phyloP scores from a whole-genome alignment of 2,888 invertebrate genomes.

The Drosophila suboccidentalis region DNA sequence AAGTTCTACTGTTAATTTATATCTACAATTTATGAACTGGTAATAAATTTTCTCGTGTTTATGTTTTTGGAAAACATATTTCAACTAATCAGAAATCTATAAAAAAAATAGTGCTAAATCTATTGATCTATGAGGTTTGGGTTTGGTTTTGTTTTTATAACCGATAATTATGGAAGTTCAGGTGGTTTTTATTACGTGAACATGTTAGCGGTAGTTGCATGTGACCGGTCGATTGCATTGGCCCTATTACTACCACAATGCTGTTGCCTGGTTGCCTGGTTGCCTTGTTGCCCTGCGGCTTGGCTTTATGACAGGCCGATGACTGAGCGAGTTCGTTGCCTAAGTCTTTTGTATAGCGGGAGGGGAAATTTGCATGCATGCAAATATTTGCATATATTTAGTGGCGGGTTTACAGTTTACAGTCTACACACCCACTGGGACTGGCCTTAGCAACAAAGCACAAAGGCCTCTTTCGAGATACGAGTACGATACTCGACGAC shows the following conservation, averaged over 20 bases:
- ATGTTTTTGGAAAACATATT: constrained; percentile 1
- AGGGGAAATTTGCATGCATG: constrained; percentile 42
- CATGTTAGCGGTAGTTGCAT: constrained; percentile 24
- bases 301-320: constrained; percentile 70
- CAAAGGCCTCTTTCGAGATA: constrained; percentile 70
- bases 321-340: constrained; percentile 75
- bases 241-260: constrained; percentile 17
- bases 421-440: constrained; percentile 67
- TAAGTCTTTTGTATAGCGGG: constrained; percentile 71
- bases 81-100: constrained; percentile 11
- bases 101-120: neutral
- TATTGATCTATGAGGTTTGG: constrained; percentile 1
- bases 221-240: constrained; percentile 10
- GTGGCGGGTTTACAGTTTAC: neutral
- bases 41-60: neutral
- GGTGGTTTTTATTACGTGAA: constrained; percentile 17
- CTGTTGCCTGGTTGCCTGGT: neutral
- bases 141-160: constrained; percentile 6
- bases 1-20: neutral
- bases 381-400: constrained; percentile 79
- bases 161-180: constrained; percentile 18
- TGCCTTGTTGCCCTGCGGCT: constrained; percentile 17
- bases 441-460: constrained; percentile 70
- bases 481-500: constrained; percentile 40
- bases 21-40: neutral